A percentile compares a stretch with the other conserved stretches of the same genome.
These are phyloP conservation scores for Melieria omissa DNA, from an alignment of 2,888 invertebrate genomes.

Conservation along the genomic window DNA sequence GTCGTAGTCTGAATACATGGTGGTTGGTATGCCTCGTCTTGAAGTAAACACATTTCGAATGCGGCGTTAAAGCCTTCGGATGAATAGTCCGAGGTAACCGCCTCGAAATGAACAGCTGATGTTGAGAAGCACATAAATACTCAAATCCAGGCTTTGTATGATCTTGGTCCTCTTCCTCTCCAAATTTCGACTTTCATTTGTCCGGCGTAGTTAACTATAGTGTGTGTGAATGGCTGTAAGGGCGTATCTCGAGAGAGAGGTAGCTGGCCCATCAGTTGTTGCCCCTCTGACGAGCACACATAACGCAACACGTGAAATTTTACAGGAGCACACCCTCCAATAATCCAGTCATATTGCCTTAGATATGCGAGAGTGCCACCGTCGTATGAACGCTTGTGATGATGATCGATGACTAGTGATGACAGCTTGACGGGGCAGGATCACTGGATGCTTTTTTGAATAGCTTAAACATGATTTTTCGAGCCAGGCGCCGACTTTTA, in stretches of 20 bases:
- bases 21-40: constrained; percentile 20
- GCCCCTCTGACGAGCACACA: constrained; percentile 29
- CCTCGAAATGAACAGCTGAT: constrained; percentile 28
- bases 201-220: constrained; percentile 37
- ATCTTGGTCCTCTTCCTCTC: constrained; percentile 18
- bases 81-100: constrained; percentile 18
- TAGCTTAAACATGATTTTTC: constrained; percentile 19
- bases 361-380: constrained; percentile 4
- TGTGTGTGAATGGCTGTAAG: constrained; percentile 27
- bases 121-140: constrained; percentile 31
- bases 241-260: constrained; percentile 29
- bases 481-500: constrained; percentile 19
- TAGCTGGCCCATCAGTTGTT: constrained; percentile 39
- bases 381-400: background rate
- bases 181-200: constrained; percentile 35
- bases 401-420: constrained; percentile 3
- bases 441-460: constrained; percentile 17
- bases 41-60: constrained; percentile 26
- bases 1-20: constrained; percentile 27
- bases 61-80: constrained; percentile 27
- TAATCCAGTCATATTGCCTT: constrained; percentile 24
- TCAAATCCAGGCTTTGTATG: constrained; percentile 23
- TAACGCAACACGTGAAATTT: constrained; percentile 24
- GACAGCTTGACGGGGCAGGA: constrained; percentile 19
- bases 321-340: constrained; percentile 19